Evolutionary conservation across 2,113 vertebrate genomes (phyloP), one percentile per base, ranked within the genome.

Genomic region (Anarhynchus alexandrinus): DNA sequence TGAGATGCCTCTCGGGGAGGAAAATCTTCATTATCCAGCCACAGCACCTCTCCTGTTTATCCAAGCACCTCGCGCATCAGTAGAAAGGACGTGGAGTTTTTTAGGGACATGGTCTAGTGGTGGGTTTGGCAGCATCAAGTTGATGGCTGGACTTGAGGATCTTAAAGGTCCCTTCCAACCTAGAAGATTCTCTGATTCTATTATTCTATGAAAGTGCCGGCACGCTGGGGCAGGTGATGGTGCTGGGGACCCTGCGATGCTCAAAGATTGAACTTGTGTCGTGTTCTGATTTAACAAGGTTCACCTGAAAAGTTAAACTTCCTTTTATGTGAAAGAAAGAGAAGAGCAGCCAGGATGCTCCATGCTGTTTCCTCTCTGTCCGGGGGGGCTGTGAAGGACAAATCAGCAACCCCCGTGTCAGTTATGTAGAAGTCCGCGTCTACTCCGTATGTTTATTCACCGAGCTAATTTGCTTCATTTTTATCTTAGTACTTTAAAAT

Each of bases 371-470:
- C 29, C 42, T 85, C 78, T 52, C 58, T 45, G 47, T 8, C 42
- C 66, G 13, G 42, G 9, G 18, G 8, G 13, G 9, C 45, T 43
- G 40, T 12, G 30, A 42, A 49, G 58, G 21, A 21, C 70, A 45
- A 30, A 38, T 3, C 18, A 11, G 51, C 13, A 15, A 30, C 80
- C 27, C 8, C 0, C 0, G 0, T 26, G 45, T 38, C 1, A 0
- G 0, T 18, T 29, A 9, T 5, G 4, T 13, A 43, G 32, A 25
- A 27, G 15, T 69, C 30, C 3, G 17, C 8, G 2, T 29, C 57
- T 43, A 2, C 29, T 66, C 38, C 20, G 4, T 23, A 1, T n/a
- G 25, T 6, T 73, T 93, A 78, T 47, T 61, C 70, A 62, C 51
- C 42, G 18, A 11, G 11, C 32, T 45, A 22, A 42, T 64, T 51